Base-by-base conservation (phyloP, 2,888 invertebrate species). In the Coelopa pilipes region DNA sequence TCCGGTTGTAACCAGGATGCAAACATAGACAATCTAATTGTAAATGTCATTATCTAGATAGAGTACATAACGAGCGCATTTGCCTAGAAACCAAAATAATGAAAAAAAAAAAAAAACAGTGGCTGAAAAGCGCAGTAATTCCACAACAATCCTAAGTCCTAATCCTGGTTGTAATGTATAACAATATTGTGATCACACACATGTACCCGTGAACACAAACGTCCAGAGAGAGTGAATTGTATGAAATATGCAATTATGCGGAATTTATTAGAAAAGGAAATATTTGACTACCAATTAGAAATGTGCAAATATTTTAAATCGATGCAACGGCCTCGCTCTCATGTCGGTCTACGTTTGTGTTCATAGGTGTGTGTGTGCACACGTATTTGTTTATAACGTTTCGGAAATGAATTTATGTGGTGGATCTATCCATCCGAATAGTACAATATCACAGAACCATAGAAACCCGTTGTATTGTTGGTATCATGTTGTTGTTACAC, bases 221-320 rank as follows among this genome's bases (percentile, higher is more conserved):
- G 13, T 11, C 53, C 53, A 53, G n/a, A 63, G 63, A 63, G 15
- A 63, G 63, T 15, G 15, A 63, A 63, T 46, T 63, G 7, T 17
- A 63, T 63, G 47, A 34, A 63, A 63, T 63, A 63, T 46, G 47
- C 46, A 63, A 63, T 63, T 63, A 63, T 46, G n/a, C 21, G 45
- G n/a, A 63, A 46, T 45, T 46, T 63, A 46, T 63, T 45, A 11
- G 15, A 15, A 47, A 63, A 46, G 45, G 46, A 63, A 63, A 63
- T 63, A 63, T 63, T 63, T 63, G 63, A 46, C n/a, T 46, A 46
- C 63, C 63, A 63, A 63, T 63, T 63, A 17, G 47, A 63, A 46
- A 46, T 46, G 19, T 46, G 46, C 63, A 63, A 63, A 63, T 63
- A 46, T 63, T 11, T 63, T 45, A 63, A 63, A 63, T 63, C 63